These are phyloP conservation scores for Stigmatopora nigra DNA, from an alignment of 2,113 vertebrate genomes.

Conservation along the genomic window DNA sequence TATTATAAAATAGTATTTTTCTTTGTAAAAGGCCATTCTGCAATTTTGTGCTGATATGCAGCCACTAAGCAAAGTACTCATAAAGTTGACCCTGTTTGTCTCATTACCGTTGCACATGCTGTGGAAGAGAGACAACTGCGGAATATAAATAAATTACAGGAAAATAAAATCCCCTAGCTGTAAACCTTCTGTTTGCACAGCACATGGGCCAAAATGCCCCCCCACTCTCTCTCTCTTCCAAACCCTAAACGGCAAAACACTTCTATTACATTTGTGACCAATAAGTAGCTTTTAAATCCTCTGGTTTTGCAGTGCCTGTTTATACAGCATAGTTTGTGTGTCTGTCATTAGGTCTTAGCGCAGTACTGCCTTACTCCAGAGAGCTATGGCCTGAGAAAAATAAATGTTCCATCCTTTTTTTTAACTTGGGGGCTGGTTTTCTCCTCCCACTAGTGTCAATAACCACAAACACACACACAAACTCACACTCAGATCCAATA, in stretches of 20 bases:
- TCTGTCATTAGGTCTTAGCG: constrained; percentile 27
- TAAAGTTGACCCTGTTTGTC: constrained; percentile 34
- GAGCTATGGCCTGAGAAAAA: constrained; percentile 38
- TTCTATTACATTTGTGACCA: constrained; percentile 40
- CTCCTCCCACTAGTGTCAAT: constrained; percentile 52
- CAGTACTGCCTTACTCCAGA: constrained; percentile 24
- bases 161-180: constrained; percentile 37
- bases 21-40: not conserved
- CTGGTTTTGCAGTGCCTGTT: constrained; percentile 26
- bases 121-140: constrained; percentile 28
- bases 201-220: constrained; percentile 28
- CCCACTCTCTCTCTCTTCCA: constrained; percentile 21
- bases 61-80: not conserved
- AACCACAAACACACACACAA: constrained; percentile 24
- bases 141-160: not conserved
- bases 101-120: constrained; percentile 46
- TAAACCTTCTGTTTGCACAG: constrained; percentile 52
- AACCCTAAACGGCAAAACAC: constrained; percentile 23
- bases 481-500: constrained; percentile 25
- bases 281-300: constrained; percentile 54
- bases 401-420: constrained; percentile 39
- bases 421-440: constrained; percentile 48
- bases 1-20: not conserved
- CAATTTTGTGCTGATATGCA: not conserved
- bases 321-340: not conserved